These are phyloP conservation scores for Salminus brasiliensis DNA, from an alignment of 2,113 vertebrate species.

Conservation along the genomic window DNA sequence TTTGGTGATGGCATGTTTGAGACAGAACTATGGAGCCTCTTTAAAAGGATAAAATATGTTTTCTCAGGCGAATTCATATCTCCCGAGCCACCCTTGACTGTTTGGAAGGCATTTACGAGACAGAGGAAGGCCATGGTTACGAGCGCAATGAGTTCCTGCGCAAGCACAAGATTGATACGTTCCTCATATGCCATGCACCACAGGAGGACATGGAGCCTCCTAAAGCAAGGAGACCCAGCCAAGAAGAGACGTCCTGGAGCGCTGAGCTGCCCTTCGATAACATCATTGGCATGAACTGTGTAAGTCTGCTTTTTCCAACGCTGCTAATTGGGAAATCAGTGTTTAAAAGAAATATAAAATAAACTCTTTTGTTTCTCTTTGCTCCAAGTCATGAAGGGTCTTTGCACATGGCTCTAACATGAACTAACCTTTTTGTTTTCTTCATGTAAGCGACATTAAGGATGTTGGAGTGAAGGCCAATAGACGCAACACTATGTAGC, in stretches of 20 bases:
- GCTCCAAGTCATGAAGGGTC: no score
- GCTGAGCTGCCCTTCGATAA: slow-evolving; percentile 67
- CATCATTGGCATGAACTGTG: slow-evolving; percentile 70
- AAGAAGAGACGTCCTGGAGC: slow-evolving; percentile 60
- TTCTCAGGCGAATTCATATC: slow-evolving; percentile 74
- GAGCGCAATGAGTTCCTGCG: slow-evolving; percentile 72
- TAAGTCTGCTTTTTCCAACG: slow-evolving; percentile 56
- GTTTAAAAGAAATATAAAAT: no score
- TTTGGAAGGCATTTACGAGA: slow-evolving; percentile 68
- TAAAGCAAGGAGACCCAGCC: slow-evolving; percentile 53
- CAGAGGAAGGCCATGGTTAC: slow-evolving; percentile 70
- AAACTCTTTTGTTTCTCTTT: no score
- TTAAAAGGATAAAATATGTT: not conserved
- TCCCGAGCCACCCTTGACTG: slow-evolving; percentile 74
- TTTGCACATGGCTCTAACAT: no score
- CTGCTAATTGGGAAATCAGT: no score
- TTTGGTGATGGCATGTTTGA: no score
- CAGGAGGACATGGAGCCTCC: slow-evolving; percentile 16
- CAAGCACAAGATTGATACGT: slow-evolving; percentile 77
- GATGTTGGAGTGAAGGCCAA: no score
- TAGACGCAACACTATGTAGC: no score
- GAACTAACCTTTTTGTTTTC: no score
- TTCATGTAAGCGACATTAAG: no score
- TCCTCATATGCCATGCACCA: slow-evolving; percentile 67
- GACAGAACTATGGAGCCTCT: no score